Percentiles rank a stretch among this genome's conserved stretches.
phyloP scores from a whole-genome alignment of 2,888 invertebrate species.

The Fragum sueziense region DNA sequence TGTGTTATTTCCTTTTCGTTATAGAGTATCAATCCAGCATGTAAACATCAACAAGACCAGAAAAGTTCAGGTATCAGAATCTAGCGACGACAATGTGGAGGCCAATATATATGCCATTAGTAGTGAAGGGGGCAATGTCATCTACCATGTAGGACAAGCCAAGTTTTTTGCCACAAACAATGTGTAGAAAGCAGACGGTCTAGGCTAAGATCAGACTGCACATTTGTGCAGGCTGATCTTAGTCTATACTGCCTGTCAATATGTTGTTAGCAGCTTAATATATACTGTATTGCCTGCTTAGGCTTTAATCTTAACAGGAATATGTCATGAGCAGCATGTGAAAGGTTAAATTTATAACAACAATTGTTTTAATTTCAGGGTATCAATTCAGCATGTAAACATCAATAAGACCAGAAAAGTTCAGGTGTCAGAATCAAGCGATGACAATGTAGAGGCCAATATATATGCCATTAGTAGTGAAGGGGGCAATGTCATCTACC shows the following conservation, averaged over 20 bases:
- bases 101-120: conserved; percentile 91
- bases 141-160: conserved; percentile 83
- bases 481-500: conserved; percentile 88
- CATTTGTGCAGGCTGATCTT: no score
- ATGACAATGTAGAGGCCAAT: conserved; percentile 83
- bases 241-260: no score
- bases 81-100: conserved; percentile 76
- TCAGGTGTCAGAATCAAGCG: conserved; percentile 70
- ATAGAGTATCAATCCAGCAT: conserved; percentile 84
- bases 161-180: no score
- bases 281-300: no score
- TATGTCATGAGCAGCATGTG: no score
- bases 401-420: conserved; percentile 81
- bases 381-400: conserved; percentile 84
- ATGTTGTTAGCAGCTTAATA: no score
- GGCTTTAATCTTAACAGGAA: no score
- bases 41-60: conserved; percentile 82
- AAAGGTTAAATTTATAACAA: no score
- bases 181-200: no score
- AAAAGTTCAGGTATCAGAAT: conserved; percentile 73
- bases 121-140: conserved; percentile 90
- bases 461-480: conserved; percentile 92
- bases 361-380: conserved; percentile 74
- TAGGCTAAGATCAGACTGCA: no score
- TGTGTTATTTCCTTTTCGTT: no score